Evolutionary conservation across 2,888 invertebrate genomes (phyloP), one percentile per base, ranked within the genome.

Genomic region (Troides helena): DNA sequence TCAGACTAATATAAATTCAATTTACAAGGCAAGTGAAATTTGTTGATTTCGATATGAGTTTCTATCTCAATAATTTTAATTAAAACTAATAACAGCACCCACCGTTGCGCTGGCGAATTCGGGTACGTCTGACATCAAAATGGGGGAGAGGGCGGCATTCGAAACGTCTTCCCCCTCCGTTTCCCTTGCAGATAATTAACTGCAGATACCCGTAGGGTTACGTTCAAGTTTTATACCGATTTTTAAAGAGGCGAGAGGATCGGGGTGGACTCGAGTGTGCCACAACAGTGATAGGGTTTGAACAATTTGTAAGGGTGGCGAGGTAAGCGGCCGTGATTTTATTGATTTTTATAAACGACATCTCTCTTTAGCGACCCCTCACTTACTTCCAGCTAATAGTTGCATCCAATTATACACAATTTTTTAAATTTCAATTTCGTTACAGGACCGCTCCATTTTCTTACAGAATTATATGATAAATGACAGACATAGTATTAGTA

Each of bases 301-400:
- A 78, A 86, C 87, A 88, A 88, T 89, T 89, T 86, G 88, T 84
- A 80, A 80, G 90, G 90, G 90, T 84, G 85, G 83, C 80, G 85
- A 84, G 85, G 85, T 88, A 88, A 90, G 87, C 85, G 87, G 84
- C 85, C 84, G 87, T 86, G 87, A 90, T 90, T 90, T 83, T 89
- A 90, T 92, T 87, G 89, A 90, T 91, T 91, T 88, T 87, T 78
- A 79, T 82, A 84, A 85, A 72, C 69, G 60, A 65, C 65, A 72
- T 66, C 69, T 63, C 62, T 57, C 46, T 67, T 66, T 43, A 71
- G 53, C 62, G 63, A 66, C 62, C 66, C 59, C 58, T 36, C 18
- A 7, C 39, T 53, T 23, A 57, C 21, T 58, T 62, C 43, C 18
- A 62, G 53, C 12, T 50, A 64, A 68, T 36, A 62, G 39, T 62